Evolutionary conservation across 2,797 vertebrate species (phyloP).

Genomic region (Oreonectes daqikongensis): DNA sequence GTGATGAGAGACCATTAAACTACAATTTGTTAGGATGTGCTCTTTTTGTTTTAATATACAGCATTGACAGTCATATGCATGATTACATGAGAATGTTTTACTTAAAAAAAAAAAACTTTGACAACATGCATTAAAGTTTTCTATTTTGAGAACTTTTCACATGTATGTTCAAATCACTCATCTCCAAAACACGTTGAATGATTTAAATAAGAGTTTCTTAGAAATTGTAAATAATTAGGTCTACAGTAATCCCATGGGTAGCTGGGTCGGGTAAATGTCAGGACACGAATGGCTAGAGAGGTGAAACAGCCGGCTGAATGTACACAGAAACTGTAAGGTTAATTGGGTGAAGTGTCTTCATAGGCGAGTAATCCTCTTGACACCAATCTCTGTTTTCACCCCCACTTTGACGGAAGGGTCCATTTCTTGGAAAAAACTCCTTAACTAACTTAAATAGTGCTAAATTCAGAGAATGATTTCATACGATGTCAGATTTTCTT

Average conservation of each 20-base stretch:
- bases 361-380: constrained; percentile 37
- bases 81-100: too few relatives aligned
- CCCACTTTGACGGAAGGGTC: neutral
- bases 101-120: too few relatives aligned
- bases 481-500: too few relatives aligned
- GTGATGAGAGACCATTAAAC: too few relatives aligned
- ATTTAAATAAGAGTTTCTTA: neutral
- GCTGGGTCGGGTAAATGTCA: constrained; percentile 30
- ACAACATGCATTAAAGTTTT: too few relatives aligned
- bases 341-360: constrained; percentile 23
- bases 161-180: too few relatives aligned
- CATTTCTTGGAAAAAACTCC: neutral
- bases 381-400: constrained; percentile 32
- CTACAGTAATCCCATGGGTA: constrained; percentile 16
- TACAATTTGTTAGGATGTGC: neutral
- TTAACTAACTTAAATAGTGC: neutral
- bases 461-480: too few relatives aligned
- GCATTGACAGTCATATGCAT: too few relatives aligned
- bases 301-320: neutral
- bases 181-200: neutral
- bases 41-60: neutral
- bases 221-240: neutral
- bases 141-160: too few relatives aligned
- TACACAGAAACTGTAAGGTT: constrained; percentile 16
- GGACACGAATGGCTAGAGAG: constrained; percentile 17